A percentile compares a stretch with the other conserved stretches of the same genome.
Evolutionary conservation across 2,113 vertebrate genomes (phyloP).

Genomic region (Indicator indicator): DNA sequence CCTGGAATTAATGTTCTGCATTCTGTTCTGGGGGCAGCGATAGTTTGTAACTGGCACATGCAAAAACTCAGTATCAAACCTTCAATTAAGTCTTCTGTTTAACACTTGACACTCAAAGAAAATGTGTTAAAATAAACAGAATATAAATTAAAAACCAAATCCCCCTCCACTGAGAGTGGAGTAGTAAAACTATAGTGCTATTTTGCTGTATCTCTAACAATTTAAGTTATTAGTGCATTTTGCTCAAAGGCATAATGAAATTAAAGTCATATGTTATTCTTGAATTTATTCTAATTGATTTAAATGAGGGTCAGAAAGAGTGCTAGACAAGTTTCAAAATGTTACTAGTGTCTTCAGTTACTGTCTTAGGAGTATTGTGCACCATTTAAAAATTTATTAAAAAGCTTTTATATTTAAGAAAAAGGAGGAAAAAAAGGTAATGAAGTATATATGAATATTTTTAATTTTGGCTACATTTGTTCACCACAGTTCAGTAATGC

Average conservation of each 20-base stretch:
- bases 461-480: neutral
- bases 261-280: constrained; percentile 16
- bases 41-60: constrained; percentile 18
- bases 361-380: neutral
- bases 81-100: constrained; percentile 4
- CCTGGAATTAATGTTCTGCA: constrained; percentile 32
- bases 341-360: neutral
- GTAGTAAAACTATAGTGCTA: neutral
- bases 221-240: constrained; percentile 47
- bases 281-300: constrained; percentile 52
- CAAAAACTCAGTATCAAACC: neutral
- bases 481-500: constrained; percentile 2
- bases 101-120: neutral
- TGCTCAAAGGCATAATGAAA: constrained; percentile 40
- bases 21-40: neutral
- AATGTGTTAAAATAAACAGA: neutral
- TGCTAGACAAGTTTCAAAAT: constrained; percentile 18
- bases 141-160: neutral
- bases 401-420: neutral
- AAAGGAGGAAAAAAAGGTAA: neutral
- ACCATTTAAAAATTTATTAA: neutral
- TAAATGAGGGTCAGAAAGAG: constrained; percentile 35
- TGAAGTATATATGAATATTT: neutral
- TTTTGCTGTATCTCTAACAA: neutral
- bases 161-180: neutral